Percentiles rank a stretch among this genome's conserved stretches.
These are phyloP conservation scores for Variabilichromis moorii DNA, from an alignment of 2,113 vertebrate species.

Conservation along the genomic window DNA sequence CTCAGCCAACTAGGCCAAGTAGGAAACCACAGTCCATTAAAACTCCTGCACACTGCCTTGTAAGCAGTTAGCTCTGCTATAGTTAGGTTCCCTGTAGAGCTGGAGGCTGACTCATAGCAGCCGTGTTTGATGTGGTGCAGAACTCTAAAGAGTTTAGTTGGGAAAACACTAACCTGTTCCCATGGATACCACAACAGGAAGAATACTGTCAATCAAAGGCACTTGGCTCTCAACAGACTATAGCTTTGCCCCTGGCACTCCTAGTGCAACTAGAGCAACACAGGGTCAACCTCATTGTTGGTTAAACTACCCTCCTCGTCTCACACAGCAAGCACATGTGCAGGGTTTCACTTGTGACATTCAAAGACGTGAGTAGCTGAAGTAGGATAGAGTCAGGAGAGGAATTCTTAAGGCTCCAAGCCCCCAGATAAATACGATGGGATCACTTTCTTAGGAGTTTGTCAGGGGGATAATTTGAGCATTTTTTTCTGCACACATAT, in stretches of 20 bases:
- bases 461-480: background rate
- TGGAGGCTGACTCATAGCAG: conserved; percentile 55
- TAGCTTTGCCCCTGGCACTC: background rate
- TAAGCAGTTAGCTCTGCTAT: conserved; percentile 56
- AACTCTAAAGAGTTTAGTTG: conserved; percentile 38
- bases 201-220: conserved; percentile 46
- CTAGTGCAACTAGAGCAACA: background rate
- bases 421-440: background rate
- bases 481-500: background rate
- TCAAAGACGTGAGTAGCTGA: background rate
- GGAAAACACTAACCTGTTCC: conserved; percentile 53
- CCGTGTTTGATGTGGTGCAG: conserved; percentile 56
- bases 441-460: background rate
- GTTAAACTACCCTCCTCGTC: background rate
- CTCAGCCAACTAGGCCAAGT: conserved; percentile 29
- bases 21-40: conserved; percentile 56
- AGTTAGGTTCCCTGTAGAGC: conserved; percentile 56
- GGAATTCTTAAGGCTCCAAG: background rate
- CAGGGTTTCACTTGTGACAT: background rate
- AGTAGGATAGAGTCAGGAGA: background rate
- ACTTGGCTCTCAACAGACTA: background rate
- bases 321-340: background rate
- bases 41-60: conserved; percentile 37
- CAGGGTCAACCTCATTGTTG: conserved; percentile 1
- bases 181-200: conserved; percentile 58